A percentile compares a stretch with the other conserved stretches of the same genome.
Evolutionary conservation across 2,113 vertebrate species (phyloP).

Genomic region (Perca schrenkii): DNA sequence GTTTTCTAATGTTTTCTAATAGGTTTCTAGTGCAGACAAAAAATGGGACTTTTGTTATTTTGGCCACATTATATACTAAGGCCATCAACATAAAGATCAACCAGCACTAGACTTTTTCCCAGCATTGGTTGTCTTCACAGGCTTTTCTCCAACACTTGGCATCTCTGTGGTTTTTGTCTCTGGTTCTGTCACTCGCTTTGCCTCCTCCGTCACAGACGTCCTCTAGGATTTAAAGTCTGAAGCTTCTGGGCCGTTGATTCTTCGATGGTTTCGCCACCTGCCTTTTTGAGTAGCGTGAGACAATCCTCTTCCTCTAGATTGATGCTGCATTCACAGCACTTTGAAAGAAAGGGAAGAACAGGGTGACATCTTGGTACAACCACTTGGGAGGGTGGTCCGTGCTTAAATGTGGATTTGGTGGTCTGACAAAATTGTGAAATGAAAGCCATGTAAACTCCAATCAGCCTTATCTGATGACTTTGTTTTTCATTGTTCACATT

Average conservation of each 20-base stretch:
- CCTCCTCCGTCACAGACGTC: slow-evolving; percentile 7
- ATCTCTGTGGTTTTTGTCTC: slow-evolving; percentile 20
- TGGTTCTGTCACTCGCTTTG: slow-evolving; percentile 25
- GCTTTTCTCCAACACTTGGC: neutral
- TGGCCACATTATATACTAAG: too few species aligned
- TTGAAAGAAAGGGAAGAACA: slow-evolving; percentile 9
- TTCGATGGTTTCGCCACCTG: slow-evolving; percentile 41
- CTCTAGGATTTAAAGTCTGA: slow-evolving; percentile 27
- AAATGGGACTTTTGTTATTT: too few species aligned
- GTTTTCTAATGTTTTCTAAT: too few species aligned
- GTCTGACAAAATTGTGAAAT: neutral
- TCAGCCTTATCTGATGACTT: neutral
- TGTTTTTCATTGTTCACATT: neutral
- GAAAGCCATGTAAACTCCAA: neutral
- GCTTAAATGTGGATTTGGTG: neutral
- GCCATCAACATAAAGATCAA: too few species aligned
- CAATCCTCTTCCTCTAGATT: slow-evolving; percentile 21
- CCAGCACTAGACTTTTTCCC: neutral
- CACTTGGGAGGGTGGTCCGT: neutral
- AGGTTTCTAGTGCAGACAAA: too few species aligned
- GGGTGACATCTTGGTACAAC: neutral
- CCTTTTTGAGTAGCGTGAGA: slow-evolving; percentile 39
- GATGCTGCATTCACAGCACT: slow-evolving; percentile 28
- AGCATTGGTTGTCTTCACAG: neutral
- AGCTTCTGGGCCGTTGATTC: slow-evolving; percentile 19